phyloP scores from a whole-genome alignment of 2,888 invertebrate species.

The Exephanes ischioxanthus region DNA sequence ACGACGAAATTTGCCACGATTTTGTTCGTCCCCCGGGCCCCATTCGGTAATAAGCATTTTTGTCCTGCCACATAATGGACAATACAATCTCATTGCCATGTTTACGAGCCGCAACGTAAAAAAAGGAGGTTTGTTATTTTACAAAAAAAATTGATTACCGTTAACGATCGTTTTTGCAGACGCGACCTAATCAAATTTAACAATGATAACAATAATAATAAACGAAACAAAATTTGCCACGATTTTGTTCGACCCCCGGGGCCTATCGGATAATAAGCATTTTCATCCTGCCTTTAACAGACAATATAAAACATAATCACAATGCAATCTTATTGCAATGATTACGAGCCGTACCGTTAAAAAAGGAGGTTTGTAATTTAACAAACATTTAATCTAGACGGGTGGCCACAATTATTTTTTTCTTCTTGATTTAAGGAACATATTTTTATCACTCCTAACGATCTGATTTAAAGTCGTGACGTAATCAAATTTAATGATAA shows the following conservation, averaged over 20 bases:
- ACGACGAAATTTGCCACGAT: slow-evolving; percentile 1
- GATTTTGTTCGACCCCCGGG: not conserved
- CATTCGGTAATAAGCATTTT: not conserved
- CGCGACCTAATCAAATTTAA: not conserved
- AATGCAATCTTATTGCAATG: not conserved
- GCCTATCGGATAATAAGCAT: not conserved
- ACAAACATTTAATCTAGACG: too few species aligned
- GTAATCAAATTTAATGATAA: not conserved
- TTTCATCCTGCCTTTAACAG: not conserved
- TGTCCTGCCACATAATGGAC: not conserved
- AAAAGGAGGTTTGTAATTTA: too few species aligned
- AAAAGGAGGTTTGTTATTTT: too few species aligned
- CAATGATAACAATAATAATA: not conserved
- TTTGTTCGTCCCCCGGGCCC: not conserved
- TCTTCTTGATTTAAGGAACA: too few species aligned
- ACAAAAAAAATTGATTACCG: too few species aligned
- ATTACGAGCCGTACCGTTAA: not conserved
- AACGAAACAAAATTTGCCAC: not conserved
- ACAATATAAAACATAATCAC: not conserved
- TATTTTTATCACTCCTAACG: too few species aligned
- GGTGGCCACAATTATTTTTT: too few species aligned
- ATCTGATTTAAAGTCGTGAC: too few species aligned
- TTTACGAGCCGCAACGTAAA: not conserved
- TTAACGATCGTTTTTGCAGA: not conserved
- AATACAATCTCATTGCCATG: not conserved